Percentiles rank a stretch among this genome's conserved stretches.
These are phyloP conservation scores for Sphaerodactylus townsendi DNA, from an alignment of 2,113 vertebrate species.

Conservation along the genomic window DNA sequence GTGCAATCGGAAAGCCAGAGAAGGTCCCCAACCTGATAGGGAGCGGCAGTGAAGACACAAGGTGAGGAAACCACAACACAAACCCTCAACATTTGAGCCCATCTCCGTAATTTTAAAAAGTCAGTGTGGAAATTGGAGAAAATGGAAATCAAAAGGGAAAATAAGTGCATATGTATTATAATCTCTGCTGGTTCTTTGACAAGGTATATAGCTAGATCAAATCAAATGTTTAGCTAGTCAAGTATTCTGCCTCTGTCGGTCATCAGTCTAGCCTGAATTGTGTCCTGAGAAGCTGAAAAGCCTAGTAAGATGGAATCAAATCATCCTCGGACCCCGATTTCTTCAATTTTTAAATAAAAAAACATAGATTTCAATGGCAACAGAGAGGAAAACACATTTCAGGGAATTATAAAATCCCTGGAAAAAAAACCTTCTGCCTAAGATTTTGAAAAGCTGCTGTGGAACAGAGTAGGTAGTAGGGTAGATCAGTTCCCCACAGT, in stretches of 20 bases:
- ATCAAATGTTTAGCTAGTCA: background rate
- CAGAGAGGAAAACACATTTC: background rate
- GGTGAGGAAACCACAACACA: background rate
- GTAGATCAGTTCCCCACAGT: too few species aligned
- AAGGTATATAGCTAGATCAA: background rate
- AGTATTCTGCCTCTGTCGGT: background rate
- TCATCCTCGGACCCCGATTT: too few species aligned
- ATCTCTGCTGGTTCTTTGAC: background rate
- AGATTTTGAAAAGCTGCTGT: background rate
- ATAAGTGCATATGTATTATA: background rate
- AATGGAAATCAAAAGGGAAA: background rate
- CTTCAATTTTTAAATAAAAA: too few species aligned
- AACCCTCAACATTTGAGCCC: background rate
- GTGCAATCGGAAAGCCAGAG: conserved; percentile 66
- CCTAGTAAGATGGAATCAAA: background rate
- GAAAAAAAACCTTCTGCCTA: background rate
- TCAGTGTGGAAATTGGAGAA: background rate
- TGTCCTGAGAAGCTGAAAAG: background rate
- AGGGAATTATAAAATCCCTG: background rate
- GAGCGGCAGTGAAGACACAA: background rate
- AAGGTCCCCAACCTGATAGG: conserved; percentile 53
- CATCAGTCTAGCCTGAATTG: background rate
- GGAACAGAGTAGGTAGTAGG: too few species aligned
- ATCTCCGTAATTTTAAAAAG: background rate
- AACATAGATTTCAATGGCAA: background rate